Evolutionary conservation across 2,113 vertebrate species (phyloP).

Genomic region (Xenopus laevis): DNA sequence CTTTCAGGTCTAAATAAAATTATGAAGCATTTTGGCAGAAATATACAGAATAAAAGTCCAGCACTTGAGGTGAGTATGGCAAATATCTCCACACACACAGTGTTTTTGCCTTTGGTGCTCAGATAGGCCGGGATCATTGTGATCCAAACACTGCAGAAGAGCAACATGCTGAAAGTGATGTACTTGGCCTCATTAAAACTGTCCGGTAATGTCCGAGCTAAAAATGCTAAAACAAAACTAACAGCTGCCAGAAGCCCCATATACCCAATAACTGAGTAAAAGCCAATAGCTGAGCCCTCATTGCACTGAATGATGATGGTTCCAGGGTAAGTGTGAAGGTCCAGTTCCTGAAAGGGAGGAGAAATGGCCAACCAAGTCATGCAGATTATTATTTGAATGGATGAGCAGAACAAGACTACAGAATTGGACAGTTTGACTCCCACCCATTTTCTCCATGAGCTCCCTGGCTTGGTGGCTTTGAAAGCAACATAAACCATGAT

Average conservation of each 20-base stretch:
- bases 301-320: not conserved
- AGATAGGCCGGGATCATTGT: conserved; percentile 54
- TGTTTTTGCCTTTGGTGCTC: conserved; percentile 57
- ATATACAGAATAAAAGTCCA: conserved; percentile 60
- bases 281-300: no score
- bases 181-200: conserved; percentile 19
- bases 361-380: not conserved
- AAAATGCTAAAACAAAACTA: no score
- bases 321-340: not conserved
- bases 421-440: conserved; percentile 48
- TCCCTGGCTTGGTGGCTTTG: no score
- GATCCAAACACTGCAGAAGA: conserved; percentile 57
- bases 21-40: conserved; percentile 67
- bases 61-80: conserved; percentile 57
- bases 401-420: conserved; percentile 64
- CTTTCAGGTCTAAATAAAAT: conserved; percentile 60
- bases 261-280: no score
- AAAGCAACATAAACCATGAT: no score
- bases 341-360: not conserved
- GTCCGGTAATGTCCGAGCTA: conserved; percentile 6
- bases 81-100: conserved; percentile 54
- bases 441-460: conserved; percentile 57
- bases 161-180: conserved; percentile 48
- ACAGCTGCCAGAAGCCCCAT: no score
- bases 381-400: conserved; percentile 34